Evolutionary conservation across 1,140 invertebrate genomes (phyloP), one percentile per base, ranked within the genome.

Genomic region (Trachelipus rathkii): DNA sequence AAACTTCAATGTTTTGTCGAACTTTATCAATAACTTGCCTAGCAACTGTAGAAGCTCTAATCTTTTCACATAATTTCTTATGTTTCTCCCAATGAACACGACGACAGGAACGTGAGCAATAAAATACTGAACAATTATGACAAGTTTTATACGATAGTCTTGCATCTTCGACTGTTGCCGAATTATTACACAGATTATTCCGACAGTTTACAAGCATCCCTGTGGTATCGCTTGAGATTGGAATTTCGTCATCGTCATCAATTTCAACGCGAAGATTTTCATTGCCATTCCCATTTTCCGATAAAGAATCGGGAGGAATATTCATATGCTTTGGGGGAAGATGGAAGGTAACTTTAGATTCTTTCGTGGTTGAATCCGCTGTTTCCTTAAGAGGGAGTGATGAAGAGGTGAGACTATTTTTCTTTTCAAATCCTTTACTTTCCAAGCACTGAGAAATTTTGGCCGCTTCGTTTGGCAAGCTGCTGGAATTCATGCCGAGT

Each of bases 11-110:
- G 80, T 96, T 92, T 81, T 94, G 92, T 82, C 94, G 93, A n/a
- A 93, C 90, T 7, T 91, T 89, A 45, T 93, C 84, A 66, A 97
- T 89, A 8, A 97, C 93, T 83, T 96, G 92, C 76, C 94, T 90
- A 85, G 95, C 97, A 9, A 96, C 86, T 21, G 92, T 85, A 76
- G 83, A 85, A 5, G 94, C 93, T 8, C 94, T 88, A 1, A 93
- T 95, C 85, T 95, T 93, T 66, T 95, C 86, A 83, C 95, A 98
- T n/a, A 92, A 91, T 82, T 91, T 91, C 71, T 94, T 89, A 84
- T 97, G 95, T 81, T 92, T 91, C 80, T 95, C 92, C 95, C 95
- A 97, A 83, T 97, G 94, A 2, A 90, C 88, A 74, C 92, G 87
- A 19, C 95, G 88, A 83, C 93, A 95, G 81, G 92, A 90, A 76